Conservation (phyloP, 2,797 vertebrate genomes). For the Sebastes nivosus region DNA sequence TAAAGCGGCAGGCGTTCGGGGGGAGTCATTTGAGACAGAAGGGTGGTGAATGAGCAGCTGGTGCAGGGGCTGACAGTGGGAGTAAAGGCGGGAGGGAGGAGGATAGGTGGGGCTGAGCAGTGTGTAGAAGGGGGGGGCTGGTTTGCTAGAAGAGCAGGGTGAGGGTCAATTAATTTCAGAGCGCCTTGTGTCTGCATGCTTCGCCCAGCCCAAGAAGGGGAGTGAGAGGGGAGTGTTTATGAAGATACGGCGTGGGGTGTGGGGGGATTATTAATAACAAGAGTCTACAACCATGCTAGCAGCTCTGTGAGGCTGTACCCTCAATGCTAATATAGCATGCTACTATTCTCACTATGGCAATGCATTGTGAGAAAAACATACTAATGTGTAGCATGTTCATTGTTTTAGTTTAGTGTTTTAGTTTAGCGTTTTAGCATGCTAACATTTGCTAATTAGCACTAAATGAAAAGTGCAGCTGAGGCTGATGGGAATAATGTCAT, state of each 20-base stretch:
- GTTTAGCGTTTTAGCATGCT: too few relatives aligned
- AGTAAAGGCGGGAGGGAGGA: not conserved
- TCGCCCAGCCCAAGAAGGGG: not conserved
- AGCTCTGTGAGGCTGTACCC: not conserved
- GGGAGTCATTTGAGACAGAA: conserved; percentile 20
- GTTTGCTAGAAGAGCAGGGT: not conserved
- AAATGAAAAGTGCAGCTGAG: too few relatives aligned
- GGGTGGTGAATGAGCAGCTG: conserved; percentile 60
- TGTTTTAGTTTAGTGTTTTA: too few relatives aligned
- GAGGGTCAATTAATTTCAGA: conserved; percentile 58
- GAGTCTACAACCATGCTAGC: not conserved
- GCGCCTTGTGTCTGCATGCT: conserved; percentile 26
- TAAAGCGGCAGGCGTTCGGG: conserved; percentile 1
- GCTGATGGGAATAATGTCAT: too few relatives aligned
- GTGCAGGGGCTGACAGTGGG: conserved; percentile 11
- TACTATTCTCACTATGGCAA: not conserved
- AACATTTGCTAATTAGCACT: too few relatives aligned
- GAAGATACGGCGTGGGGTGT: not conserved
- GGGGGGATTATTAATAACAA: not conserved
- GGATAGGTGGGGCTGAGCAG: not conserved
- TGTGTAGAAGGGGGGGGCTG: conserved; percentile 7
- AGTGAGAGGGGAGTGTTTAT: not conserved
- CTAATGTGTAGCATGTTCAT: not conserved
- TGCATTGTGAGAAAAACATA: not conserved
- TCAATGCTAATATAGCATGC: not conserved